Base-by-base conservation (phyloP, 2,888 invertebrate genomes). In the Troides oblongomaculatus region DNA sequence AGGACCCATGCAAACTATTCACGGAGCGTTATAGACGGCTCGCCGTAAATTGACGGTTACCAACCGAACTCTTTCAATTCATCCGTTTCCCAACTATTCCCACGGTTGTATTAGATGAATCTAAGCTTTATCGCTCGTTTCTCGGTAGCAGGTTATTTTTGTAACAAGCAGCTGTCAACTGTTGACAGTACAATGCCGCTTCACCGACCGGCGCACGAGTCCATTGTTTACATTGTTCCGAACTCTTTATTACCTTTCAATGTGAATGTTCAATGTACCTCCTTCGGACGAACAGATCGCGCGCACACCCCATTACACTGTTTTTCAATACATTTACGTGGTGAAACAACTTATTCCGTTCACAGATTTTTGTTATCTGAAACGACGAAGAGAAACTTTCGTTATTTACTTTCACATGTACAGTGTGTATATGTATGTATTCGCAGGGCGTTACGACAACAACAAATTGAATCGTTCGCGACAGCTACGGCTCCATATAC, bases 231-330 rank as follows among this genome's bases (percentile, higher is more conserved):
- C 53, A 58, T 59, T 59, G 53, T 36, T 36, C 58, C 23, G 50
- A 58, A 36, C 46, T 39, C 57, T 66, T 66, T 76, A 76, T 80
- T 83, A 89, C 88, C 89, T 89, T 85, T 85, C 78, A 86, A 68
- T 81, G 75, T 79, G 77, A 80, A 71, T 77, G 77, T 80, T 76
- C 80, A 72, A 74, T 75, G 71, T 80, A 73, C 84, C 81, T 80
- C 79, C 81, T 81, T 80, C 77, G 62, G 78, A 60, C 72, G 80
- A 79, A 79, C 74, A 72, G 73, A 79, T 74, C 75, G 78, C 84
- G 77, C 71, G 78, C 68, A 80, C 80, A 79, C 84, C 81, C 83
- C 87, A 88, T 88, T 78, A 86, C 86, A 86, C 79, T 81, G 59
- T 64, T 53, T 39, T 66, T 78, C 74, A 74, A 74, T 75, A 72